Evolutionary conservation across 2,113 vertebrate genomes (phyloP), one percentile per base, ranked within the genome.

Genomic region (Pholis gunnellus): DNA sequence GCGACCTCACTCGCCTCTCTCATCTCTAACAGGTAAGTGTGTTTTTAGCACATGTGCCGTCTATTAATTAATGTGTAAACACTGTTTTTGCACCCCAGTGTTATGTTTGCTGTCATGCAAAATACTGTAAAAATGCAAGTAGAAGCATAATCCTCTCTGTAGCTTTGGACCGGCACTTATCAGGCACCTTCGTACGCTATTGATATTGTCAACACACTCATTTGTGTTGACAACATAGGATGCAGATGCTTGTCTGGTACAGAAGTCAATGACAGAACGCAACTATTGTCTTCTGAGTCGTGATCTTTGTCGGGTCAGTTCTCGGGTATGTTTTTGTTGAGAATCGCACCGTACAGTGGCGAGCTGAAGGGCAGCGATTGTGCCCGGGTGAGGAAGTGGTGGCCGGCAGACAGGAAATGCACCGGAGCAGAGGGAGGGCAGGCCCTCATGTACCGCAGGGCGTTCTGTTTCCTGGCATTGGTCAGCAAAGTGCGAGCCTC

Each of bases 1-100:
- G 59, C 95, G 97, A 40, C 97, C 98, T 38, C 98, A 99, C 85
- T 99, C 97, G 0, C 98, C 98, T 0, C 97, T 99, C 50, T 99
- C 97, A 17, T 97, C 97, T 85, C 96, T 99, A 27, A 94, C 98
- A 96, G 98, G 98, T 99, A 92, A 91, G 86, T 83, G 18, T 44
- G 8, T 60, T 42, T 42, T 2, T n/a, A 40, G 20, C 52, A 36
- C 44, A 1, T 61, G 57, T 54, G 31, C 34, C 38, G 40, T 66
- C 6, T 57, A n/a, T 72, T 59, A 59, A 9, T 72, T 44, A 27
- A 22, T 36, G 54, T 67, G 40, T 40, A 11, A n/a, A 36, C 63
- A 36, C 52, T 40, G 34, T 59, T 18, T 68, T 20, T 22, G 48
- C 48, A 6, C 48, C 18, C 18, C 20, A 11, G 52, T 56, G 52